Conservation (phyloP, 2,113 vertebrate species). For the Saccopteryx leptura region DNA sequence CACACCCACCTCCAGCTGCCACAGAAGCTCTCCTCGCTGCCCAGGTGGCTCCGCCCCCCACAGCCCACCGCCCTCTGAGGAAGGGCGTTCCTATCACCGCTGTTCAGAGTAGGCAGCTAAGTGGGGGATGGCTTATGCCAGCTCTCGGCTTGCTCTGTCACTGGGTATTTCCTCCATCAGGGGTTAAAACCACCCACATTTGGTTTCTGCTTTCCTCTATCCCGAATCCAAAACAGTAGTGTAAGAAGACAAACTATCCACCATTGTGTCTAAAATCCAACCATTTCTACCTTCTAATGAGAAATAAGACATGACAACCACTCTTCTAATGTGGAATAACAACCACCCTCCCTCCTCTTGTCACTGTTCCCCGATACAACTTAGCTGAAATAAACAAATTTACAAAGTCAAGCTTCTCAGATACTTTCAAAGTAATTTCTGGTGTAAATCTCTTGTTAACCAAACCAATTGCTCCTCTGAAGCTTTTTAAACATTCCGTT, state of each 20-base stretch:
- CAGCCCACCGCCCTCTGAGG: not conserved
- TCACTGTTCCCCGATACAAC: not conserved
- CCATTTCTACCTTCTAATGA: not conserved
- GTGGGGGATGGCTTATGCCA: not conserved
- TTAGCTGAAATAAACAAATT: not conserved
- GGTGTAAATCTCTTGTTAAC: not conserved
- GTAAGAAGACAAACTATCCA: not conserved
- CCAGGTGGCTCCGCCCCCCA: not conserved
- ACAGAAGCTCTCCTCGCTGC: not conserved
- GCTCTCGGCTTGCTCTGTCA: not conserved
- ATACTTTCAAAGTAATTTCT: not conserved
- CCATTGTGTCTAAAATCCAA: not conserved
- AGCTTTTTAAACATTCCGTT: not conserved
- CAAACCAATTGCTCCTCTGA: not conserved
- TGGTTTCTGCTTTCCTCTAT: not conserved
- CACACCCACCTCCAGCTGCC: not conserved
- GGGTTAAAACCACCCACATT: rapidly evolving
- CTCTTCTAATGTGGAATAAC: not conserved
- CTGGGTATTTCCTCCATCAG: rapidly evolving
- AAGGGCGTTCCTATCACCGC: no score
- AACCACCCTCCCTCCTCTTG: no score
- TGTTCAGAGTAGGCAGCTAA: not conserved
- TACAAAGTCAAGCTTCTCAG: not conserved
- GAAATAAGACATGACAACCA: not conserved
- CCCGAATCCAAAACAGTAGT: not conserved